Evolutionary conservation across 2,888 invertebrate genomes (phyloP).

Genomic region (Machimus rusticus): DNA sequence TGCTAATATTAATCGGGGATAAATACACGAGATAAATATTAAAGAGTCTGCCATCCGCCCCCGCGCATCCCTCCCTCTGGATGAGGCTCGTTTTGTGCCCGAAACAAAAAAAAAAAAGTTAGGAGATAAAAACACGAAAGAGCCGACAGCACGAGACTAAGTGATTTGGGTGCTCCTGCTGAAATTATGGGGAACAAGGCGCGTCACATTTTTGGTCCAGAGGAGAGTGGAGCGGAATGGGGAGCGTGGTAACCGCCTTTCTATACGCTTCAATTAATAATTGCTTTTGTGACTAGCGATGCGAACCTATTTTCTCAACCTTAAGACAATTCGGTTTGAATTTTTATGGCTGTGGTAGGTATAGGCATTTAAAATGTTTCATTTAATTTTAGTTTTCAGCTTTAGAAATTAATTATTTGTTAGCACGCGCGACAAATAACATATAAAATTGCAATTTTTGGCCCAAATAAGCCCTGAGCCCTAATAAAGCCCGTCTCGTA

Average conservation of each 20-base stretch:
- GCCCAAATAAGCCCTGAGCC: too few relatives aligned
- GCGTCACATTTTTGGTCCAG: neutral
- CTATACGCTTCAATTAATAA: neutral
- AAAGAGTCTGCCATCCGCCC: neutral
- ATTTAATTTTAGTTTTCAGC: neutral
- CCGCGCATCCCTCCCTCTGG: neutral
- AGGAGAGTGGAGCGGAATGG: neutral
- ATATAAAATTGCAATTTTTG: too few relatives aligned
- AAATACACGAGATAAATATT: constrained; percentile 41
- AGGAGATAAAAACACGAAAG: constrained; percentile 15
- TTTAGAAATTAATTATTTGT: too few relatives aligned
- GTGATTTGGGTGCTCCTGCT: neutral
- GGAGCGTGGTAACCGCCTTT: neutral
- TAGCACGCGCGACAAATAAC: too few relatives aligned
- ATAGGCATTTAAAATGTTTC: neutral
- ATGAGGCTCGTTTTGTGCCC: neutral
- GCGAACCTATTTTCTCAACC: neutral
- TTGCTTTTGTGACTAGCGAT: neutral
- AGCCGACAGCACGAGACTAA: neutral
- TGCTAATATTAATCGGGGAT: constrained; percentile 41
- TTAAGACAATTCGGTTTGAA: neutral
- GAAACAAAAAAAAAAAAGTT: neutral
- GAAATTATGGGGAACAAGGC: neutral
- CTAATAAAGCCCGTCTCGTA: too few relatives aligned
- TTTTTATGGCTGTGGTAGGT: neutral